These are phyloP conservation scores for Colletes gigas DNA, from an alignment of 1,140 invertebrate species.

Conservation along the genomic window DNA sequence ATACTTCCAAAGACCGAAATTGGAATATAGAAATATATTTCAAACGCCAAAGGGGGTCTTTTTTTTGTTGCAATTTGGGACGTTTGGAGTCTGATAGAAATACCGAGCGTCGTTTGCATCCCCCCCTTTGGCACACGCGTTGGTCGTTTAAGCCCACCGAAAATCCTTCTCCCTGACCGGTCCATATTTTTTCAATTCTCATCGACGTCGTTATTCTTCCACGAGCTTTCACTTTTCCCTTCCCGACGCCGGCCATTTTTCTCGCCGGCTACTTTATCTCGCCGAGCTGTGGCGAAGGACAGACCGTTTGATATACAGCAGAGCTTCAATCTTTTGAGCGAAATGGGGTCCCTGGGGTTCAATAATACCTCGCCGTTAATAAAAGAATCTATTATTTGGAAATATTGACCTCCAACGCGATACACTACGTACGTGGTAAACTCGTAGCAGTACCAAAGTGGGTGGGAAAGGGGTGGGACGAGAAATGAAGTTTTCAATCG, in stretches of 20 bases:
- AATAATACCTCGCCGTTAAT: conserved; percentile 4
- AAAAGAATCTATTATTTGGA: not conserved
- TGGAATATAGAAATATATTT: too few species aligned
- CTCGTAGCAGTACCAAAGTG: too few species aligned
- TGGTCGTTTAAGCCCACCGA: not conserved
- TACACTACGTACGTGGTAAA: too few species aligned
- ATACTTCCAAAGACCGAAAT: too few species aligned
- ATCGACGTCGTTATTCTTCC: not conserved
- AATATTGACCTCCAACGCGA: too few species aligned
- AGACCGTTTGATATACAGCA: not conserved
- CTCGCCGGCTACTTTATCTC: not conserved
- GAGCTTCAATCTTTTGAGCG: not conserved
- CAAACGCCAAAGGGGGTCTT: too few species aligned
- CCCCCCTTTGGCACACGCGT: too few species aligned
- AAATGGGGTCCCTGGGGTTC: not conserved
- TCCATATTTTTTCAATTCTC: not conserved
- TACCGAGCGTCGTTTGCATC: too few species aligned
- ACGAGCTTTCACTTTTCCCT: not conserved
- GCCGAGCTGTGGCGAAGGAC: not conserved
- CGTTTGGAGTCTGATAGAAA: too few species aligned
- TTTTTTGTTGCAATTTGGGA: too few species aligned
- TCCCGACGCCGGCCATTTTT: not conserved
- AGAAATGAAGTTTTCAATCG: too few species aligned
- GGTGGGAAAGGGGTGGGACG: too few species aligned
- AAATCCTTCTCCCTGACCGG: not conserved